These are phyloP conservation scores for Teleogryllus occipitalis DNA, from an alignment of 1,140 invertebrate genomes.

Conservation along the genomic window DNA sequence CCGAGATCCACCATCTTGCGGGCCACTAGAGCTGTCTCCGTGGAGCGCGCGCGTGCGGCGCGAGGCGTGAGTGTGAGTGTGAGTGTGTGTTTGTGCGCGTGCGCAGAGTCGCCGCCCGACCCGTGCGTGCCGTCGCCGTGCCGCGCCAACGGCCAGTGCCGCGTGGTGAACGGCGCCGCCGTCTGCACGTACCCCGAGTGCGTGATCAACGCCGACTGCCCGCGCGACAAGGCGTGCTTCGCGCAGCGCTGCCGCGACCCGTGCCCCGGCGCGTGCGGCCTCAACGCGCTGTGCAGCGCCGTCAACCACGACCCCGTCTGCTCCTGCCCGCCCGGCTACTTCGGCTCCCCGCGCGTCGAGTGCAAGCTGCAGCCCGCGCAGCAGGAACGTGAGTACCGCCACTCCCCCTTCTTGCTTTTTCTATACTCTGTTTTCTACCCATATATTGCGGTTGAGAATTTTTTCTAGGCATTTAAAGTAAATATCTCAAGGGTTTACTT, in stretches of 20 bases:
- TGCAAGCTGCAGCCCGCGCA: conserved; percentile 46
- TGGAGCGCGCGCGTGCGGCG: too few relatives aligned
- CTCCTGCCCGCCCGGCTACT: conserved; percentile 66
- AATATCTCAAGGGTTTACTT: too few relatives aligned
- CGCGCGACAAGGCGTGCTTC: conserved; percentile 69
- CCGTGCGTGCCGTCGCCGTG: conserved; percentile 76
- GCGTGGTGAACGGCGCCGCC: conserved; percentile 56
- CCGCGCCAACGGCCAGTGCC: conserved; percentile 67
- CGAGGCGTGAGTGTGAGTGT: too few relatives aligned
- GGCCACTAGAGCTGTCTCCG: too few relatives aligned
- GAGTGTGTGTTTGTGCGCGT: too few relatives aligned
- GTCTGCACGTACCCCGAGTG: conserved; percentile 77
- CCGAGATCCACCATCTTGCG: too few relatives aligned
- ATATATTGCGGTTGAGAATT: too few relatives aligned
- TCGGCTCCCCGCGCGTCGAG: conserved; percentile 68
- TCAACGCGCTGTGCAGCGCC: conserved; percentile 75
- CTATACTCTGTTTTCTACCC: too few relatives aligned
- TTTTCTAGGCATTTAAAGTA: too few relatives aligned
- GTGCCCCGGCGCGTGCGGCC: conserved; percentile 68
- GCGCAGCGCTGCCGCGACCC: conserved; percentile 73
- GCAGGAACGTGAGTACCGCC: conserved; percentile 6
- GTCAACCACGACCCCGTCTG: conserved; percentile 75
- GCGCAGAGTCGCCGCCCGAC: conserved; percentile 36
- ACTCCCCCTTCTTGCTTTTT: too few relatives aligned
- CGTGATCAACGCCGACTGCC: conserved; percentile 74